Evolutionary conservation across 2,888 invertebrate genomes (phyloP).

Genomic region (Carabus problematicus): DNA sequence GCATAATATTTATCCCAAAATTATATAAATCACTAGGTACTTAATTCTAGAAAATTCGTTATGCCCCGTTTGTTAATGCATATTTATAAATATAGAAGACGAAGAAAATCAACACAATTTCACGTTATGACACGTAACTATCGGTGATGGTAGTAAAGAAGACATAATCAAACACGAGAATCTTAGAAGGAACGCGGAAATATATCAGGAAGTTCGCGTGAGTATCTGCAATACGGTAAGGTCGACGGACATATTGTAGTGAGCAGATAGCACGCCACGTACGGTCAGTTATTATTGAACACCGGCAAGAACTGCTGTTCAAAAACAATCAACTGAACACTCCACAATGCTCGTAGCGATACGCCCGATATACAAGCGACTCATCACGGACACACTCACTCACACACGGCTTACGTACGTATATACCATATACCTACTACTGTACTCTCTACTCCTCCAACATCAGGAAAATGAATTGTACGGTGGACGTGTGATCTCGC

Average conservation of each 20-base stretch:
- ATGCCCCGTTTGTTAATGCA: no score
- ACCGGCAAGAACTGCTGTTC: constrained; percentile 26
- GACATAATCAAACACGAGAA: not conserved
- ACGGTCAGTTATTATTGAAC: constrained; percentile 31
- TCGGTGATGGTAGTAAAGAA: not conserved
- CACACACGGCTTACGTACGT: constrained; percentile 5
- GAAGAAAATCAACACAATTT: no score
- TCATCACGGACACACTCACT: constrained; percentile 12
- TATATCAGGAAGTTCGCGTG: constrained; percentile 27
- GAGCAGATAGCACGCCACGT: constrained; percentile 29
- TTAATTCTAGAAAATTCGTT: no score
- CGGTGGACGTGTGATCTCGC: not conserved
- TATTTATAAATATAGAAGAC: no score
- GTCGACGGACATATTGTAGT: constrained; percentile 25
- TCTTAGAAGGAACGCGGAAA: constrained; percentile 28
- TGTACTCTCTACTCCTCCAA: not conserved
- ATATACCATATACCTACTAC: constrained; percentile 1
- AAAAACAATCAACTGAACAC: constrained; percentile 29
- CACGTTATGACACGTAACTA: no score
- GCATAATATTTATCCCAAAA: no score
- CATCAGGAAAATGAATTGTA: not conserved
- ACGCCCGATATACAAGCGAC: constrained; percentile 1
- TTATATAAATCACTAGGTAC: no score
- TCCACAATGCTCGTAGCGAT: not conserved
- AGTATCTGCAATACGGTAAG: constrained; percentile 26